phyloP scores from a whole-genome alignment of 2,888 invertebrate genomes.

The Melieria crassipennis region DNA sequence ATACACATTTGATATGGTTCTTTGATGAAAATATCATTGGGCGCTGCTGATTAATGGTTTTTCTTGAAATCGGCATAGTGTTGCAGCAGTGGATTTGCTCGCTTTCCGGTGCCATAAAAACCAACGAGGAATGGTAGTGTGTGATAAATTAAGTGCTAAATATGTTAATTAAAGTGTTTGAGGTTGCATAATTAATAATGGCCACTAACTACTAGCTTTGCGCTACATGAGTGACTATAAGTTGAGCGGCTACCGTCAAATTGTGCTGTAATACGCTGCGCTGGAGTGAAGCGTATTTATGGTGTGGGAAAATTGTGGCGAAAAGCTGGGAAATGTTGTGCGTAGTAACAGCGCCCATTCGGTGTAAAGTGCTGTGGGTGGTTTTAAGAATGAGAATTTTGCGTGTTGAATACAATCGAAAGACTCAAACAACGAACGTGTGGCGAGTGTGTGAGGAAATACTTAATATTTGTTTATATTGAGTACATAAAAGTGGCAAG shows the following conservation, averaged over 20 bases:
- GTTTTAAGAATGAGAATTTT: background rate
- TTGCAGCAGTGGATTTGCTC: background rate
- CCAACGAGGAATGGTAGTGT: constrained; percentile 14
- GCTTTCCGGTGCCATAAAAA: background rate
- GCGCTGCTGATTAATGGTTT: constrained; percentile 31
- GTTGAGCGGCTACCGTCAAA: background rate
- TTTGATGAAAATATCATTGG: constrained; percentile 30
- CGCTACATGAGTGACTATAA: background rate
- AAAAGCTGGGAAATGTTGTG: constrained; percentile 4
- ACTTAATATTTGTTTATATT: no score
- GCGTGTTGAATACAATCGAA: background rate
- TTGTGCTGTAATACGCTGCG: no score
- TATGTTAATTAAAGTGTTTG: constrained; percentile 34
- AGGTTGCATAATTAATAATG: constrained; percentile 20
- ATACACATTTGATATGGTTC: constrained; percentile 11
- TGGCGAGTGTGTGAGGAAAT: background rate
- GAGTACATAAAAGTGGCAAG: no score
- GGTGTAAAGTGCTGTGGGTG: no score
- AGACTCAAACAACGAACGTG: background rate
- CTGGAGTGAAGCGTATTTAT: background rate
- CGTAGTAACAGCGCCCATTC: no score
- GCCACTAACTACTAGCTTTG: background rate
- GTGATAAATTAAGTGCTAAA: constrained; percentile 39
- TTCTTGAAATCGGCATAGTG: constrained; percentile 10
- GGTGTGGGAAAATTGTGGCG: background rate